A percentile compares a stretch with the other conserved stretches of the same genome.
phyloP scores from a whole-genome alignment of 2,888 invertebrate species.

The Phrixothrix hirtus region DNA sequence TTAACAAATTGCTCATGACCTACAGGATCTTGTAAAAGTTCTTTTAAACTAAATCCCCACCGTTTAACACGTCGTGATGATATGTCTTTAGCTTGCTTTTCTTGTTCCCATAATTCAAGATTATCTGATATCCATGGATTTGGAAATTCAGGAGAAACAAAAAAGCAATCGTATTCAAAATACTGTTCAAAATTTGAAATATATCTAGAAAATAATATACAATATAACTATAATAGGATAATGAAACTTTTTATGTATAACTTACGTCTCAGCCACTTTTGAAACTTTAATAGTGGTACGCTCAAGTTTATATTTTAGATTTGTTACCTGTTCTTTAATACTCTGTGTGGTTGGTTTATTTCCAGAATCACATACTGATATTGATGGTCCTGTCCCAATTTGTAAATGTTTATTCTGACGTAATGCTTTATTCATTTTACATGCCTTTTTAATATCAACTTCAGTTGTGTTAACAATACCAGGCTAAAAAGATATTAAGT shows the following conservation, averaged over 20 bases:
- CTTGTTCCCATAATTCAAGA: slow-evolving; percentile 96
- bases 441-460: slow-evolving; percentile 96
- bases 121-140: slow-evolving; percentile 98
- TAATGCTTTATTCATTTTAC: slow-evolving; percentile 63
- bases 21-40: slow-evolving; percentile 90
- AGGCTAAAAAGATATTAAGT: no score
- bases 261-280: slow-evolving; percentile 93
- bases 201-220: slow-evolving; percentile 62
- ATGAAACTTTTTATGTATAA: no score
- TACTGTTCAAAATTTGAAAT: slow-evolving; percentile 95
- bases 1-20: slow-evolving; percentile 95
- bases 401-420: slow-evolving; percentile 54
- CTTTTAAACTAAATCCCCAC: slow-evolving; percentile 97
- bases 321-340: slow-evolving; percentile 69
- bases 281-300: slow-evolving; percentile 87
- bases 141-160: slow-evolving; percentile 88
- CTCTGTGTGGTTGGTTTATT: slow-evolving; percentile 52
- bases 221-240: background rate
- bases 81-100: slow-evolving; percentile 90
- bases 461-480: slow-evolving; percentile 99
- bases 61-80: slow-evolving; percentile 90
- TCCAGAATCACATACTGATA: slow-evolving; percentile 57
- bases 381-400: slow-evolving; percentile 58
- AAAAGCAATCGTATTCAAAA: slow-evolving; percentile 93
- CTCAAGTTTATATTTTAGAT: slow-evolving; percentile 79